Base-by-base conservation (phyloP, 2,888 invertebrate species). In the Lasioglossum calceatum region DNA sequence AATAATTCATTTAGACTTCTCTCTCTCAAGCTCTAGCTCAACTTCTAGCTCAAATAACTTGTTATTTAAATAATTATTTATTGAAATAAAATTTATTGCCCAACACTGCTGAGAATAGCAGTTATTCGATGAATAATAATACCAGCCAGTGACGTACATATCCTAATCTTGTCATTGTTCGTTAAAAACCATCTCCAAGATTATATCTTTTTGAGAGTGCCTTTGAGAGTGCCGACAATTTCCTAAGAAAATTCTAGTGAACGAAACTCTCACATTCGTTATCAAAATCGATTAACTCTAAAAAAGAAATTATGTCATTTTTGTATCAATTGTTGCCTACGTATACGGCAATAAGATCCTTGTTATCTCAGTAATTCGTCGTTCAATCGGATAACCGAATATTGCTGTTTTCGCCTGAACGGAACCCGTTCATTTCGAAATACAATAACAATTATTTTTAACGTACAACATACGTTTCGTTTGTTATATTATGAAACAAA, bases 161-260 rank as follows among this genome's bases (percentile, higher is more conserved):
- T 12, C 2, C 1, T 42, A 71, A n/a, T 14, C 70, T 42, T 39
- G n/a, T 3, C 12, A 12, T 42, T 71, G 42, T 71, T 71, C 14
- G n/a, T 42, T 23, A 70, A 70, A 67, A 67, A 36, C 19, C 8
- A 19, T 8, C 8, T 23, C 16, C 36, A 5, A 67, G 36, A 70
- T 70, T 42, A 39, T 39, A 70, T 14, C 5, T 42, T 23, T 4
- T 5, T 70, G 39, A 10, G 23, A 4, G 12, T 27, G n/a, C 5
- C 70, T 71, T 71, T 71, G 42, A 42, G 5, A 42, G 42, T 42
- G 39, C 70, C 70, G 70, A 42, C 70, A 71, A 23, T 42, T 67
- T 67, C 2, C 23, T 0, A 32, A 7, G 67, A 67, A 67, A 67
- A 3, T 19, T 23, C 7, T 32, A 0, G 8, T 7, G 36, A 8